phyloP scores from a whole-genome alignment of 2,888 invertebrate genomes.

The Phoenoteleia sp. region DNA sequence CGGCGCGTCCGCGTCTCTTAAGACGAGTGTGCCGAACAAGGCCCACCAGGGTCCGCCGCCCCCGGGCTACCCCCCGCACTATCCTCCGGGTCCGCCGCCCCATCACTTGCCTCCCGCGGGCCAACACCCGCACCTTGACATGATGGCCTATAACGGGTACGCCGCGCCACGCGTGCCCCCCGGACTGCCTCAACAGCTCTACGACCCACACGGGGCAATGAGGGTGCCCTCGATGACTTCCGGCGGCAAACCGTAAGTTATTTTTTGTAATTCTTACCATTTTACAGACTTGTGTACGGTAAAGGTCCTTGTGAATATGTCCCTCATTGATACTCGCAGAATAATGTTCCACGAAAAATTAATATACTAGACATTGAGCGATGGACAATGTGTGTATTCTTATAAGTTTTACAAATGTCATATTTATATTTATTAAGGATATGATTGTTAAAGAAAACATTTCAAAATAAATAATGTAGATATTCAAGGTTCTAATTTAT shows the following conservation, averaged over 20 bases:
- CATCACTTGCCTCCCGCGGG: slow-evolving; percentile 88
- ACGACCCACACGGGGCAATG: slow-evolving; percentile 90
- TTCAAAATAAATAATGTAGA: too few relatives aligned
- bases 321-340: too few relatives aligned
- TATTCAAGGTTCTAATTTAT: too few relatives aligned
- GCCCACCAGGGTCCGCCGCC: slow-evolving; percentile 83
- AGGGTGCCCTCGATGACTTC: slow-evolving; percentile 90
- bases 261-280: too few relatives aligned
- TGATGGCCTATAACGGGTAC: slow-evolving; percentile 90
- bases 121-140: slow-evolving; percentile 89
- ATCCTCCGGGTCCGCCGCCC: slow-evolving; percentile 88
- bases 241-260: slow-evolving; percentile 95
- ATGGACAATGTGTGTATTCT: too few relatives aligned
- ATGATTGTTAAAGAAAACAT: too few relatives aligned
- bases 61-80: slow-evolving; percentile 85
- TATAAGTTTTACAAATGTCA: too few relatives aligned
- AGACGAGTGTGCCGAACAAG: slow-evolving; percentile 83
- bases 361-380: too few relatives aligned
- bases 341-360: too few relatives aligned
- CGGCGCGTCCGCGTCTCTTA: slow-evolving; percentile 84
- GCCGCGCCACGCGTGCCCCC: slow-evolving; percentile 88
- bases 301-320: too few relatives aligned
- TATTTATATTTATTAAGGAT: too few relatives aligned
- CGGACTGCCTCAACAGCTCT: slow-evolving; percentile 88
- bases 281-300: too few relatives aligned